Evolutionary conservation across 2,797 vertebrate species (phyloP), one percentile per base, ranked within the genome.

Genomic region (Alosa sapidissima): DNA sequence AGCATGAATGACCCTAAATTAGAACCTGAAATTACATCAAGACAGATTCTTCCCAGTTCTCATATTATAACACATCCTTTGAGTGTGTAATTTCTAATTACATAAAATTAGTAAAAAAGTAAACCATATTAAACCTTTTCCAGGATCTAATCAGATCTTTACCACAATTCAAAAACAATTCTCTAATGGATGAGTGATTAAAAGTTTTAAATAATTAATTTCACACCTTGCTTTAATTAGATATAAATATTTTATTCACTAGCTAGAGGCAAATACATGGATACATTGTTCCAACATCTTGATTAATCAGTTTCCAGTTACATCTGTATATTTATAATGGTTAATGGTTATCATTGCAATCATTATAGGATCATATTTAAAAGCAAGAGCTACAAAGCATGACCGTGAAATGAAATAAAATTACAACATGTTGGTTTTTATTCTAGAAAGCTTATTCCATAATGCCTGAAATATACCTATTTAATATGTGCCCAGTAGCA

Each of bases 211-310:
- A 95, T 94, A 92, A 92, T 95, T 93, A 62, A 95, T 93, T 89
- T 87, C 85, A 90, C 89, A 87, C 93, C 88, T 89, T 88, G 81
- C 89, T 91, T 89, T 95, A 95, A 95, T 95, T 94, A 94, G 92
- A 93, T 91, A 94, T 94, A 91, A 95, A 95, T 94, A 68, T 91
- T 93, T 92, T 90, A 95, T 93, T 87, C 82, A 48, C 92, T 91
- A 87, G 92, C 91, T 92, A 92, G 91, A 86, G 91, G 92, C 91
- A 89, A 89, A 88, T 87, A 86, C 84, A 28, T 68, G 90, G 89
- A 89, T 89, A 87, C 88, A 88, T 91, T 92, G 90, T 91, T 91
- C 84, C 89, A 92, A 89, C 90, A 89, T 86, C 89, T 91, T 93
- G 91, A 94, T 94, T 91, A 92, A 94, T 95, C 88, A 90, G 92